phyloP scores from a whole-genome alignment of 2,888 invertebrate genomes.

The Apeira syringaria region DNA sequence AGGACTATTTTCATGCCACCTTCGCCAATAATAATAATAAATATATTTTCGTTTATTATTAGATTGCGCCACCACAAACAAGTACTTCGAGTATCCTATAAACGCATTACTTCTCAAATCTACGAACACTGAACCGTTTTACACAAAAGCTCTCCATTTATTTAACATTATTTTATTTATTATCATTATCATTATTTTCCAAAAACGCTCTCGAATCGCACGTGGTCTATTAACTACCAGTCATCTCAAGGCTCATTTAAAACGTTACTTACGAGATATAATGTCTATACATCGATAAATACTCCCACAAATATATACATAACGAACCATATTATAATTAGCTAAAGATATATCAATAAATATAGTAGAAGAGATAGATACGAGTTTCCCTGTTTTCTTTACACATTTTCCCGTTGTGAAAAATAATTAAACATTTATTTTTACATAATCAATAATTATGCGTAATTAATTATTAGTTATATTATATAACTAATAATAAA shows the following conservation, averaged over 20 bases:
- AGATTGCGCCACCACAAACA: slow-evolving; percentile 3
- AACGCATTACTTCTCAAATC: not conserved
- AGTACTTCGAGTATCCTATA: not conserved
- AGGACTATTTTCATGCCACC: too few species aligned
- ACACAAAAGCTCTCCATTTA: slow-evolving; percentile 30
- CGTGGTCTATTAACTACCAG: slow-evolving; percentile 7
- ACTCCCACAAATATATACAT: slow-evolving; percentile 30
- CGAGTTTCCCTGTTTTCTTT: slow-evolving; percentile 62
- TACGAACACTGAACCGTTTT: slow-evolving; percentile 10
- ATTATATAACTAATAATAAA: too few species aligned
- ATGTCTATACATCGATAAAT: slow-evolving; percentile 42
- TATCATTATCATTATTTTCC: not conserved
- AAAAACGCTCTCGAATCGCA: slow-evolving; percentile 1
- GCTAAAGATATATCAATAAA: slow-evolving; percentile 54
- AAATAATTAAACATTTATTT: not conserved
- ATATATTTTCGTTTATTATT: too few species aligned
- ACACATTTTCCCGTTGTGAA: slow-evolving; percentile 36
- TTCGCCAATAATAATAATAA: too few species aligned
- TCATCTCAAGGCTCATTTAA: slow-evolving; percentile 49
- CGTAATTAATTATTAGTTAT: too few species aligned
- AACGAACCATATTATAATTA: slow-evolving; percentile 30
- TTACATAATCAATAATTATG: too few species aligned
- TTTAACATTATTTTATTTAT: slow-evolving; percentile 1
- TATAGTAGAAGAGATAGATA: slow-evolving; percentile 50
- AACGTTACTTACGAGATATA: slow-evolving; percentile 39